Evolutionary conservation across 2,113 vertebrate species (phyloP).

Genomic region (Etia nguti): DNA sequence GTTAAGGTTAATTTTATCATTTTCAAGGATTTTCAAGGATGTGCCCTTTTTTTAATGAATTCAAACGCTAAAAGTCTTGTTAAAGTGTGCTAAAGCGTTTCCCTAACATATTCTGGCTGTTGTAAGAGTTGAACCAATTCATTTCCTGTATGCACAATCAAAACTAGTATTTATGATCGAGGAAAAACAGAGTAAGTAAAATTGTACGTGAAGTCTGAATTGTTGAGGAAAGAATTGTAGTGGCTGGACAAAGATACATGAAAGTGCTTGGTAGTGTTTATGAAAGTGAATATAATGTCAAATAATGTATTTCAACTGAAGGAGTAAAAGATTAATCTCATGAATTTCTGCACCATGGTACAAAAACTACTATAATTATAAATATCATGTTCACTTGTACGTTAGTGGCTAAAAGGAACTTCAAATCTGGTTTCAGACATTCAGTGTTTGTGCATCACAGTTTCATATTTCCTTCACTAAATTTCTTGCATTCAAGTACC

Average conservation of each 20-base stretch:
- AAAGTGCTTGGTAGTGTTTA: background rate
- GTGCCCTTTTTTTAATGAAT: background rate
- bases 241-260: background rate
- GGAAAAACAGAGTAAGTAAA: background rate
- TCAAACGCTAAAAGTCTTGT: background rate
- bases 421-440: background rate
- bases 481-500: background rate
- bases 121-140: background rate
- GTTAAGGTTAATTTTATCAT: background rate
- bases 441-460: background rate
- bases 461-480: background rate
- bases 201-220: background rate
- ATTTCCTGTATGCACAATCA: background rate
- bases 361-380: background rate
- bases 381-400: background rate
- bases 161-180: background rate
- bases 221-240: background rate
- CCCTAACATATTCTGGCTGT: background rate
- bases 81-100: background rate
- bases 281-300: background rate
- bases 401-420: background rate
- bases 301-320: background rate
- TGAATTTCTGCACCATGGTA: background rate
- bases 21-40: background rate
- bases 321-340: background rate